phyloP scores from a whole-genome alignment of 2,113 vertebrate species.

The Mungos mungo region DNA sequence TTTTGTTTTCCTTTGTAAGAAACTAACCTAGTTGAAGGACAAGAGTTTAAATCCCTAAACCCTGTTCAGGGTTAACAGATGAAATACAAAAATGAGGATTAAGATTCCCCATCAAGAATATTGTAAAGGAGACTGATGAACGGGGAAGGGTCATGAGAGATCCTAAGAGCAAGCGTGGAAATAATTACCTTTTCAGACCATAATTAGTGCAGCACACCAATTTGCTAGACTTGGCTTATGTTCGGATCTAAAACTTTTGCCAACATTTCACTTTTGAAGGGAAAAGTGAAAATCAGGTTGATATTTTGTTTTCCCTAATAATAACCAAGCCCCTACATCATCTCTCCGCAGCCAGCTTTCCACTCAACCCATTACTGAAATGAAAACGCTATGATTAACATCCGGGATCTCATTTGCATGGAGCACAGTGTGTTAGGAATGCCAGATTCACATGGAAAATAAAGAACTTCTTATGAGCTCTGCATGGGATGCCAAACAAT shows the following conservation, averaged over 20 bases:
- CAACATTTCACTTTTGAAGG: slow-evolving; percentile 19
- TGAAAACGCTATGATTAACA: slow-evolving; percentile 35
- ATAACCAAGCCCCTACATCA: neutral
- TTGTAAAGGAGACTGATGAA: neutral
- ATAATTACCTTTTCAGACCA: neutral
- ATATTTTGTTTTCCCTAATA: neutral
- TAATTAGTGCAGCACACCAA: neutral
- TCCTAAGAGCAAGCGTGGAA: neutral
- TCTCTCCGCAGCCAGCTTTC: neutral
- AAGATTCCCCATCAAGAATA: slow-evolving; percentile 43
- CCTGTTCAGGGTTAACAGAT: slow-evolving; percentile 37
- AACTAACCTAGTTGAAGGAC: slow-evolving; percentile 49
- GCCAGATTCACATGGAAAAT: slow-evolving; percentile 23
- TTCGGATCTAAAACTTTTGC: neutral
- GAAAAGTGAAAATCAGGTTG: neutral
- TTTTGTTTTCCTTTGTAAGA: slow-evolving; percentile 57
- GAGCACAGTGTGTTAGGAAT: neutral
- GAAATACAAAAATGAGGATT: slow-evolving; percentile 60
- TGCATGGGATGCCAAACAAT: slow-evolving; percentile 22
- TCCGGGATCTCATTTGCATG: neutral
- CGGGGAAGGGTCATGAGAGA: neutral
- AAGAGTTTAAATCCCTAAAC: slow-evolving; percentile 33
- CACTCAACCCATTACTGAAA: neutral
- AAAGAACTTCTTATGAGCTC: slow-evolving; percentile 22
- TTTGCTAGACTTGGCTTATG: neutral